Evolutionary conservation across 2,888 invertebrate genomes (phyloP), one percentile per base, ranked within the genome.

Genomic region (Aphodius sticticus): DNA sequence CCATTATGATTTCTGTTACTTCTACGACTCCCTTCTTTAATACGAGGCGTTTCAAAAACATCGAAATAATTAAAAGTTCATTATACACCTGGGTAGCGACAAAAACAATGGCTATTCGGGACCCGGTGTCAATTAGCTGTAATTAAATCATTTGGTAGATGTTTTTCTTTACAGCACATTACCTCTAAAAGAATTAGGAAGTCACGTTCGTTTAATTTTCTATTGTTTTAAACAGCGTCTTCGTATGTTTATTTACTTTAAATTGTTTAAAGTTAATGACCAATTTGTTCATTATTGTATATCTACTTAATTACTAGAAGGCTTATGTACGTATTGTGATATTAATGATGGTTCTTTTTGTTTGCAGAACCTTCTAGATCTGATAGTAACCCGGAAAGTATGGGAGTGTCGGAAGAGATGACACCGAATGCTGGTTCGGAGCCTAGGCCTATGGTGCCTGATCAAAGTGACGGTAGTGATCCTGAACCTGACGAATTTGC

Each of bases 401-500:
- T 89, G 89, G 89, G 89, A 84, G 88, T 89, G 81, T 88, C 88
- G 70, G 89, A 89, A 83, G 89, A 89, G 84, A 83, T 88, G 69
- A 85, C 86, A 74, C 87, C 88, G 74, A 85, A 84, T 81, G 83
- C 87, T 79, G 84, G 87, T 81, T 80, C 85, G 78, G 84, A 86
- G 80, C 86, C 86, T 0, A 81, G 86, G 69, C 78, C 85, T 0
- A 81, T 83, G 12, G 81, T 81, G 4, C 82, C 81, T 6, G 84
- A 84, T 37, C 83, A 82, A 77, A 81, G 81, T 70, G 93, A 94
- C 83, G 94, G 93, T 78, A 93, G 93, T 15, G 92, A 92, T 76
- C 87, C 92, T 70, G 94, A 96, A 86, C 90, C 90, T 81, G 92
- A 92, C 86, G 96, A 96, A 83, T 96, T 95, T 87, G 92, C 95